Percentiles rank a stretch among this genome's conserved stretches.
phyloP scores from a whole-genome alignment of 2,797 vertebrate species.

The Siniperca scherzeri region DNA sequence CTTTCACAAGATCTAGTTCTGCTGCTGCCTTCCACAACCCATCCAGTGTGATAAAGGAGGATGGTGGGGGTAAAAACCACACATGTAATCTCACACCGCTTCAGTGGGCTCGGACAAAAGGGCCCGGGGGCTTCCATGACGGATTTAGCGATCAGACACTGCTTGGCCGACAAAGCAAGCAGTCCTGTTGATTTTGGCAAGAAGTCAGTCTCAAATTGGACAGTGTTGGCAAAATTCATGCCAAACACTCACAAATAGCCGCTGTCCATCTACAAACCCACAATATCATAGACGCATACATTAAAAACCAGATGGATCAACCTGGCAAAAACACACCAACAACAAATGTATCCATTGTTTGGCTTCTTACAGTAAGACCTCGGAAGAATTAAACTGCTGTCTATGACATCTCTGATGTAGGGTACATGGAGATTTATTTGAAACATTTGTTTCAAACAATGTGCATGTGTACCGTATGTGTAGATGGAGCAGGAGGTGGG shows the following conservation, averaged over 20 bases:
- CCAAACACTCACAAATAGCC: slow-evolving; percentile 38
- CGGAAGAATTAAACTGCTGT: slow-evolving; percentile 3
- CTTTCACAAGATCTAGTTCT: slow-evolving; percentile 45
- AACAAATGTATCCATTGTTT: neutral
- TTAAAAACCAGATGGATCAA: slow-evolving; percentile 20
- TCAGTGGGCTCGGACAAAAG: slow-evolving; percentile 66
- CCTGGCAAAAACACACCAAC: neutral
- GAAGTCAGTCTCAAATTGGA: slow-evolving; percentile 39
- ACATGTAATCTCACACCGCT: slow-evolving; percentile 75
- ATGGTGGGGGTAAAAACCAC: slow-evolving; percentile 54
- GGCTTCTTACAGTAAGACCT: neutral
- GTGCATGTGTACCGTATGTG: slow-evolving; percentile 3
- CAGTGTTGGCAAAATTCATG: slow-evolving; percentile 43
- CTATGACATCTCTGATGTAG: slow-evolving; percentile 4
- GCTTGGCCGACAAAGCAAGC: slow-evolving; percentile 64
- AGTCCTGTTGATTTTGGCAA: slow-evolving; percentile 72
- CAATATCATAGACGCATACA: slow-evolving; percentile 26
- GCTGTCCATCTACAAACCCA: slow-evolving; percentile 16
- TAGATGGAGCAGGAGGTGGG: slow-evolving; percentile 8
- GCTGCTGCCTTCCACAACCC: slow-evolving; percentile 42
- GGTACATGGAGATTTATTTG: neutral
- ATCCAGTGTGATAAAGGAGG: slow-evolving; percentile 57
- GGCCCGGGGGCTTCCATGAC: slow-evolving; percentile 46
- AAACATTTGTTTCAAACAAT: slow-evolving; percentile 11
- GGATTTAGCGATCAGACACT: slow-evolving; percentile 66